Percentiles rank a stretch among this genome's conserved stretches.
phyloP scores from a whole-genome alignment of 2,888 invertebrate species.

The Petrolisthes manimaculis region DNA sequence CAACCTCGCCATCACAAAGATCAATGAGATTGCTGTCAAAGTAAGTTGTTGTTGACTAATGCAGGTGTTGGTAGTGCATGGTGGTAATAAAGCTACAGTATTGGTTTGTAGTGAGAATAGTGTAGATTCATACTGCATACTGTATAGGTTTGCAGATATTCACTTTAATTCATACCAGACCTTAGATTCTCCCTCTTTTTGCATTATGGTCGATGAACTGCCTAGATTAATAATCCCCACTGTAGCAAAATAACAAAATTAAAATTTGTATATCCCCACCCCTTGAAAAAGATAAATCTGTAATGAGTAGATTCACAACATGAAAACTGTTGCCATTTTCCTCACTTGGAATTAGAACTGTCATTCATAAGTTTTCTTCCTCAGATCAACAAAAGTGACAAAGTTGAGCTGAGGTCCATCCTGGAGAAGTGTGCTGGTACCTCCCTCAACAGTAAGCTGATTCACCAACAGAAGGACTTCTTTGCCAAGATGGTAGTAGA shows the following conservation, averaged over 20 bases:
- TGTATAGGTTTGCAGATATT: too few relatives aligned
- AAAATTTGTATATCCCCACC: too few relatives aligned
- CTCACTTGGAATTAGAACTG: too few relatives aligned
- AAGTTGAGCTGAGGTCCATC: slow-evolving; percentile 76
- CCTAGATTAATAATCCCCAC: too few relatives aligned
- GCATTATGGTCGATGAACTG: too few relatives aligned
- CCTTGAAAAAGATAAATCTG: too few relatives aligned
- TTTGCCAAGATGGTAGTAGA: slow-evolving; percentile 98
- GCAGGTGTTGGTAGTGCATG: slow-evolving; percentile 17
- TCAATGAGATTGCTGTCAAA: slow-evolving; percentile 85
- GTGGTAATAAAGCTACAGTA: background rate
- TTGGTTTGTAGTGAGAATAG: background rate
- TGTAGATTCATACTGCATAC: background rate
- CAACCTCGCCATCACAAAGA: slow-evolving; percentile 84
- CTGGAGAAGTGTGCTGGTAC: slow-evolving; percentile 91
- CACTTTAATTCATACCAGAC: too few relatives aligned
- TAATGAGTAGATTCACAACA: too few relatives aligned
- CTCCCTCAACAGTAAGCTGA: slow-evolving; percentile 96
- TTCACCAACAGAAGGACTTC: slow-evolving; percentile 94
- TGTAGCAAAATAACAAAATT: too few relatives aligned
- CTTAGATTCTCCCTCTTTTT: too few relatives aligned
- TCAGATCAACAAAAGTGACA: slow-evolving; percentile 68
- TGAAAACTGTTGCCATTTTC: too few relatives aligned
- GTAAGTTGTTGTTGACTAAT: slow-evolving; percentile 66
- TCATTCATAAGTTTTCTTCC: background rate